These are phyloP conservation scores for Serinus canaria DNA, from an alignment of 2,113 vertebrate genomes.

Conservation along the genomic window DNA sequence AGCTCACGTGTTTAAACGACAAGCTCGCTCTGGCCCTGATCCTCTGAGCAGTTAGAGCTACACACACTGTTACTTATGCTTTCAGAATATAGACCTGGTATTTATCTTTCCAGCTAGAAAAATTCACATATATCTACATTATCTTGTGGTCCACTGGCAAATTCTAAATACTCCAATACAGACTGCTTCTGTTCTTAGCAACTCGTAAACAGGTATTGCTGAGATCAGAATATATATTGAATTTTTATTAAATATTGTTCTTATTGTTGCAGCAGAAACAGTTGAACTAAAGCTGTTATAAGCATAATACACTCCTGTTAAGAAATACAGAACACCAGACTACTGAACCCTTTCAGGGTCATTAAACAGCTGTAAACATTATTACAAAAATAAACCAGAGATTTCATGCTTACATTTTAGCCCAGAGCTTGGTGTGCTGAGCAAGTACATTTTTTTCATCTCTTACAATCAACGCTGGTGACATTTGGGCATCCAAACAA, in stretches of 20 bases:
- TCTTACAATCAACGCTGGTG: conserved; percentile 79
- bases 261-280: conserved; percentile 62
- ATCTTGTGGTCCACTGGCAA: not conserved
- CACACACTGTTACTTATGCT: conserved; percentile 8
- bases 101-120: not conserved
- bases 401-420: conserved; percentile 86
- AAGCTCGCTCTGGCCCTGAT: conserved; percentile 44
- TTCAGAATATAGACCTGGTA: conserved; percentile 11
- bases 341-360: conserved; percentile 84
- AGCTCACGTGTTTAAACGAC: conserved; percentile 9
- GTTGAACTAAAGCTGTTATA: conserved; percentile 75
- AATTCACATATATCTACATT: not conserved
- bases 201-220: not conserved
- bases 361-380: conserved; percentile 87
- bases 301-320: conserved; percentile 77
- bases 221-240: conserved; percentile 32
- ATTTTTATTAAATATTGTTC: conserved; percentile 69
- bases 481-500: conserved; percentile 82
- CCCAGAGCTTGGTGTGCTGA: conserved; percentile 82
- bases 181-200: not conserved
- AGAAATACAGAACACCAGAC: conserved; percentile 77
- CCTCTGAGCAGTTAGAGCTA: conserved; percentile 32
- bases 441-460: conserved; percentile 80
- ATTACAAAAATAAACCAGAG: conserved; percentile 86
- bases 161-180: not conserved